Evolutionary conservation across 2,113 vertebrate species (phyloP), one percentile per base, ranked within the genome.

Genomic region (Bettongia penicillata): DNA sequence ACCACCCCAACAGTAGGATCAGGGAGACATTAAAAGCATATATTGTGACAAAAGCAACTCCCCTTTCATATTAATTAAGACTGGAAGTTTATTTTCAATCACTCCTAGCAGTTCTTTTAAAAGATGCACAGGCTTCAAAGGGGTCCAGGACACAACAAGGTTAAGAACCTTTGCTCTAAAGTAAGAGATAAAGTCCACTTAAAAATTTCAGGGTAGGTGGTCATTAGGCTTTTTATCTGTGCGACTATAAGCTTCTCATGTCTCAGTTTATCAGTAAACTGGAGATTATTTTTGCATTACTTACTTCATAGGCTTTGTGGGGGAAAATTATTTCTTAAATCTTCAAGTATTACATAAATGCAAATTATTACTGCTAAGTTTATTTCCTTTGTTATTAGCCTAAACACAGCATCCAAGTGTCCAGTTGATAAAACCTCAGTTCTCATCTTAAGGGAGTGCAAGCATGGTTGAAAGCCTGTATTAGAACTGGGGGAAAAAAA

Each of bases 31-130:
- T 84, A 57, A 28, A 94, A 92, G 2, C 0, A 0, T 31, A 48
- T 2, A 22, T 93, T 52, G 90, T 3, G 50, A 49, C 8, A 28
- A 51, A 37, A 53, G 84, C 6, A 51, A 10, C 0, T 91, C 19
- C 24, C 43, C 93, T 43, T n/a, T 19, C 28, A 19, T 95, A 93
- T 53, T 31, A 55, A 93, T 53, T 26, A 43, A 31, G 28, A 19
- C 3, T 0, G 12, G 68, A 93, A 94, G 52, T 43, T 68, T 91
- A 96, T 11, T 77, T 96, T 47, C 37, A 90, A 92, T 52, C 43
- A 91, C 48, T 49, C 94, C 90, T 96, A 90, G 16, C 16, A 91
- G 51, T 1, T 0, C 53, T 94, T 61, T 97, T 93, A 84, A 84
- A 84, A n/a, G n/a, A 6, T 43, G 23, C 68, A 43, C 6, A 84